phyloP scores from a whole-genome alignment of 92 coral and sea anemone genomes.

The Palythoa caribaeorum region DNA sequence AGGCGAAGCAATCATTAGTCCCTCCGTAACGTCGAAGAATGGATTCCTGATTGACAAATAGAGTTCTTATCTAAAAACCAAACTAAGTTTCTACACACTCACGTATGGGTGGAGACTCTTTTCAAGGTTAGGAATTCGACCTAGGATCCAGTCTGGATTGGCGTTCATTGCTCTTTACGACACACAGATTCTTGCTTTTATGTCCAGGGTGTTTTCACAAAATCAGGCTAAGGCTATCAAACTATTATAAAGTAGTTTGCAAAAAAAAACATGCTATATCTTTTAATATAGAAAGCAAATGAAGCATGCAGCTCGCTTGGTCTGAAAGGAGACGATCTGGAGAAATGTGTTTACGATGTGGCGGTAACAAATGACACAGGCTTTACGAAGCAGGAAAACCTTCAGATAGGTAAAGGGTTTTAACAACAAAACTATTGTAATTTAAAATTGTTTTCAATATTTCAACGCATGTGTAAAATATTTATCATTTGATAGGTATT shows the following conservation, averaged over 20 bases:
- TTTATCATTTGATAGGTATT: neutral
- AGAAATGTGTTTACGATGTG: constrained; percentile 79
- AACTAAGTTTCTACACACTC: too few species aligned
- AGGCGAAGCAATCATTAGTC: too few species aligned
- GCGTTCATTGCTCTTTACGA: too few species aligned
- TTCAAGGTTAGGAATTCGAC: too few species aligned
- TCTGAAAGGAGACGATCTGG: constrained; percentile 10
- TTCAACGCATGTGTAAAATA: neutral
- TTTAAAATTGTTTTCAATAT: too few species aligned
- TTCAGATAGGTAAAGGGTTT: constrained; percentile 59
- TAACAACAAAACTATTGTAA: neutral
- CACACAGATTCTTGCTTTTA: too few species aligned
- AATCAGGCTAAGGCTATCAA: neutral
- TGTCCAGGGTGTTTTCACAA: neutral
- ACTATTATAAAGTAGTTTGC: neutral
- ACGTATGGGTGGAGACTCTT: too few species aligned
- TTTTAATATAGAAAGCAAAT: constrained; percentile 65
- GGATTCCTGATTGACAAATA: too few species aligned
- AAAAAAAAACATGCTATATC: neutral
- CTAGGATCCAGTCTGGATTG: too few species aligned
- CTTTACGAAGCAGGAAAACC: constrained; percentile 65
- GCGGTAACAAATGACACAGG: constrained; percentile 78
- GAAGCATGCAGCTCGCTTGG: neutral
- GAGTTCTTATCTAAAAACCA: too few species aligned
- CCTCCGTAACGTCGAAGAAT: too few species aligned